Base-by-base conservation (phyloP, 1,140 invertebrate species). In the Drosophila sucinea region DNA sequence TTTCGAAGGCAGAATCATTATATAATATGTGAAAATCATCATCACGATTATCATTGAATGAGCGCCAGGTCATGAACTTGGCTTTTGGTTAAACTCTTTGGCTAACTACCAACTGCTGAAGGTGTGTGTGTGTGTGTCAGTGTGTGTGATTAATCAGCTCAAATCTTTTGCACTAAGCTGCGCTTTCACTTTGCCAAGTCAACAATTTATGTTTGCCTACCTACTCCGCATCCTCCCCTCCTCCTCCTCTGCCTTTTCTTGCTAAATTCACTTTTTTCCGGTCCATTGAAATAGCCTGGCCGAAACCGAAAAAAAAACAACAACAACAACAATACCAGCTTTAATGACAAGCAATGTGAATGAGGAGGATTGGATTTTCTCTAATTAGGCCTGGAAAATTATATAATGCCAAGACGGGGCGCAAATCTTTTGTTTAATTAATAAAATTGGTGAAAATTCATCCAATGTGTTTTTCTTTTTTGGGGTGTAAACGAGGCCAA, bases 231-330 rank as follows among this genome's bases (percentile, higher is more conserved):
- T 17, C 17, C 17, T 17, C 17, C 17, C 17, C 35, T 38, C 4
- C 30, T 8, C 35, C 10, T 38, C 8, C 35, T 86, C 81, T 74
- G 54, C 60, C 60, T 69, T 51, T 70, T 66, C 70, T 74, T 60
- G 78, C 55, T 41, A 87, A 87, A 89, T 82, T 87, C 84, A 89
- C 84, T 86, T 86, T 77, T 71, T 86, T 87, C 83, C 83, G 83
- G 79, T 89, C 83, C 84, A 87, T 89, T 89, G 83, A 89, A 83
- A 83, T 73, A 68, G 70, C 60, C 73, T 81, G 27, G 71, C 81
- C 47, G 41, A 23, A 56, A 41, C 41, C 38, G 17, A 63, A 30
- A 27, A 10, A 6, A 47, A 29, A 33, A n/a, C n/a, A 23, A 57
- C 17, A 38, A 51, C 4, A 41, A 3, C 4, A 44, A 25, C 0